phyloP scores from a whole-genome alignment of 1,140 invertebrate genomes.

The Pogonomyrmex barbatus region DNA sequence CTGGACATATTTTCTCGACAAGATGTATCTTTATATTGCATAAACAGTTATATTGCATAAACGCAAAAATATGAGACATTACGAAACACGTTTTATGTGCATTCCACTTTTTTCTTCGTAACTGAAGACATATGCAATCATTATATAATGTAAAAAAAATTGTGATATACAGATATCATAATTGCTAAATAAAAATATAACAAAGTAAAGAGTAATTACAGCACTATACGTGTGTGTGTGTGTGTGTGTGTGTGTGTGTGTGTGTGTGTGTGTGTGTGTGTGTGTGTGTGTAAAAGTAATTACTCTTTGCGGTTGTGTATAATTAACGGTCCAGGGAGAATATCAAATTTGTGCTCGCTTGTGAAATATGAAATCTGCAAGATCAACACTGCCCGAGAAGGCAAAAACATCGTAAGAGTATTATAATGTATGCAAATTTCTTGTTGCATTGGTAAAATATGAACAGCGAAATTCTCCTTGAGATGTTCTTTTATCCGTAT shows the following conservation, averaged over 20 bases:
- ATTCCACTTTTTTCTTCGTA: not conserved
- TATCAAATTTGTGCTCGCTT: not conserved
- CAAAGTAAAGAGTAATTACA: no score
- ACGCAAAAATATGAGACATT: not conserved
- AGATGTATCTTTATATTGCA: not conserved
- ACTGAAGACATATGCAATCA: not conserved
- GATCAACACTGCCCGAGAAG: not conserved
- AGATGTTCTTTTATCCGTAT: constrained; percentile 22
- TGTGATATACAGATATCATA: not conserved
- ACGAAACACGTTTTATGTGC: not conserved
- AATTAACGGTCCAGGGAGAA: constrained; percentile 20
- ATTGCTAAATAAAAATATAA: no score
- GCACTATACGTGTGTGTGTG: no score
- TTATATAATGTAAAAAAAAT: not conserved
- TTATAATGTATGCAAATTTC: constrained; percentile 14
- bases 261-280: no score
- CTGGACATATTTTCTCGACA: not conserved
- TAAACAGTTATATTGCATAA: not conserved
- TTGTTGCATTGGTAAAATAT: constrained; percentile 30
- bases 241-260: no score
- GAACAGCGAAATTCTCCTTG: constrained; percentile 17
- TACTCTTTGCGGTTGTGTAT: not conserved
- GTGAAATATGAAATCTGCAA: not conserved
- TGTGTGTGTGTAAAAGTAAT: not conserved
- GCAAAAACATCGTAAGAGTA: not conserved